phyloP scores from a whole-genome alignment of 2,888 invertebrate species.

The Sarcophaga carnaria region DNA sequence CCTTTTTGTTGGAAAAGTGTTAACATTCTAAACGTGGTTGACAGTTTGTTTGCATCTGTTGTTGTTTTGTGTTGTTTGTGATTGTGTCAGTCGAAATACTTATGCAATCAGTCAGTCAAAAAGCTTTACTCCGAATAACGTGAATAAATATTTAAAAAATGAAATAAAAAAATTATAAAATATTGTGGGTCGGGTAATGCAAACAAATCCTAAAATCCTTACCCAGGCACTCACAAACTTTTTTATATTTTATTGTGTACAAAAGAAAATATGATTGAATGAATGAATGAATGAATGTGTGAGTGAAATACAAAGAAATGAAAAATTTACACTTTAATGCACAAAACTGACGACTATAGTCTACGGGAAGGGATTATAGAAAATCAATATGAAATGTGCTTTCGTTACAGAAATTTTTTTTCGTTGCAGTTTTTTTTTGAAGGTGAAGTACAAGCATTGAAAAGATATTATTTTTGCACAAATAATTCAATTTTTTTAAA shows the following conservation, averaged over 20 bases:
- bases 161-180: no score
- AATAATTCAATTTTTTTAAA: no score
- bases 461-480: no score
- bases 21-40: background rate
- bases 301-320: conserved; percentile 14
- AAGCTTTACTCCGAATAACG: background rate
- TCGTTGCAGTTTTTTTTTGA: background rate
- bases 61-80: background rate
- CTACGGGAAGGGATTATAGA: conserved; percentile 12
- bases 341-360: conserved; percentile 15
- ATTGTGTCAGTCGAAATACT: background rate
- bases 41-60: background rate
- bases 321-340: background rate
- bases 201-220: background rate
- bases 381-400: conserved; percentile 37
- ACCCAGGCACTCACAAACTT: background rate
- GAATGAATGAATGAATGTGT: background rate
- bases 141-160: conserved; percentile 1
- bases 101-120: conserved; percentile 9
- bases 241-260: background rate
- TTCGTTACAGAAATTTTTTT: conserved; percentile 1
- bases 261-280: background rate
- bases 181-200: background rate
- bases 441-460: no score
- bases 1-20: background rate